A percentile compares a stretch with the other conserved stretches of the same genome.
Evolutionary conservation across 2,113 vertebrate genomes (phyloP).

Genomic region (Cyprinodon variegatus): DNA sequence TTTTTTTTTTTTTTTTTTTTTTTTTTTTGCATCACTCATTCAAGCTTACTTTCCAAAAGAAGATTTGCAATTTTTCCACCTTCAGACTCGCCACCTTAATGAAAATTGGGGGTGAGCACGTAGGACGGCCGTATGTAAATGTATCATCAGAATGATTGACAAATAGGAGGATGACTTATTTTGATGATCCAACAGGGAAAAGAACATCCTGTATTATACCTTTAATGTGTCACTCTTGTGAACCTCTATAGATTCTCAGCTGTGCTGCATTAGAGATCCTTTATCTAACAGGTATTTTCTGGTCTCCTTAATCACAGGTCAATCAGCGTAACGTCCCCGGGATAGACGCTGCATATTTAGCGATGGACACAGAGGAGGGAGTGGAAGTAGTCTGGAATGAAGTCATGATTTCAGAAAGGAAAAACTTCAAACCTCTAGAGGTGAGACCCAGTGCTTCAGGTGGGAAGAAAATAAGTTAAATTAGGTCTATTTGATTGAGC

Average conservation of each 20-base stretch:
- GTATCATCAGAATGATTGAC: too few relatives aligned
- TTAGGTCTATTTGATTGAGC: too few relatives aligned
- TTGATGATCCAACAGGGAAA: too few relatives aligned
- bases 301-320: conserved; percentile 78
- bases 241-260: neutral
- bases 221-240: neutral
- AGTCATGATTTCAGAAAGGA: conserved; percentile 96
- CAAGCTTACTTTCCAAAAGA: too few relatives aligned
- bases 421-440: conserved; percentile 96
- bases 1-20: too few relatives aligned
- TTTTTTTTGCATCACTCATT: too few relatives aligned
- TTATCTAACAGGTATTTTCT: neutral
- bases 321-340: conserved; percentile 98
- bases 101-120: too few relatives aligned
- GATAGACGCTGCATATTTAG: conserved; percentile 95
- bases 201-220: too few relatives aligned
- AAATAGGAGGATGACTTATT: too few relatives aligned
- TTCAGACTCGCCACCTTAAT: too few relatives aligned
- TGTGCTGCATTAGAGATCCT: neutral
- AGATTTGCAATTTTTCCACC: too few relatives aligned
- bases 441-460: conserved; percentile 69
- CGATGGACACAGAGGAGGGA: conserved; percentile 98
- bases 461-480: neutral
- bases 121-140: too few relatives aligned
- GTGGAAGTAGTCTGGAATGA: conserved; percentile 99